Evolutionary conservation across 2,113 vertebrate genomes (phyloP).

Genomic region (Gallinago paraguaiae): DNA sequence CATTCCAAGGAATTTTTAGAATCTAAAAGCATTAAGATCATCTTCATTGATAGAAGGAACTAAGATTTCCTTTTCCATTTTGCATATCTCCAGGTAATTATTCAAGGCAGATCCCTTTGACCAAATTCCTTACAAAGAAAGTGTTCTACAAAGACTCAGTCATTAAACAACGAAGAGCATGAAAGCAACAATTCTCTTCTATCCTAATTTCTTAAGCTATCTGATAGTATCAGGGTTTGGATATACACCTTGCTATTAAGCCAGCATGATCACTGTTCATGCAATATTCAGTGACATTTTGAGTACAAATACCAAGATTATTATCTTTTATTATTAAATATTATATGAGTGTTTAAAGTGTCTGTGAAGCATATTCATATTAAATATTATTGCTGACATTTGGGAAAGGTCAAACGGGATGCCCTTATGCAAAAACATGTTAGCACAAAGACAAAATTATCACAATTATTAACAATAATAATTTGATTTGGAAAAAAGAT

Average conservation of each 20-base stretch:
- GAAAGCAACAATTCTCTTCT: not conserved
- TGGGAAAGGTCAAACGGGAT: conserved; percentile 79
- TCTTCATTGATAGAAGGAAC: not conserved
- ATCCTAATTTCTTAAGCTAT: conserved; percentile 38
- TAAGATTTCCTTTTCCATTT: not conserved
- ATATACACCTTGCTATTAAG: conserved; percentile 69
- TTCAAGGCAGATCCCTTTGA: not conserved
- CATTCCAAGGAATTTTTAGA: not conserved
- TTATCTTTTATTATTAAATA: conserved; percentile 81
- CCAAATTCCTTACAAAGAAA: not conserved
- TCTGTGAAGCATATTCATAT: conserved; percentile 78
- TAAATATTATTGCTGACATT: conserved; percentile 83
- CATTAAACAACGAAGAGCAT: not conserved
- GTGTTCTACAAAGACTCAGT: not conserved
- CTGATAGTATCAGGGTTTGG: conserved; percentile 46
- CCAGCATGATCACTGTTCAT: conserved; percentile 58
- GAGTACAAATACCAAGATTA: conserved; percentile 82
- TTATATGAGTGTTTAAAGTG: conserved; percentile 81
- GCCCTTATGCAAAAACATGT: conserved; percentile 65
- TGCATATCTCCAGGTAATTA: not conserved
- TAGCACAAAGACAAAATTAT: conserved; percentile 74
- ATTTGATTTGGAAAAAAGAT: conserved; percentile 72
- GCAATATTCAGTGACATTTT: conserved; percentile 81
- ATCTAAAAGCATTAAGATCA: not conserved
- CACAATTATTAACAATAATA: conserved; percentile 69